Evolutionary conservation across 2,888 invertebrate species (phyloP).

Genomic region (Carpatolechia fugitivella): DNA sequence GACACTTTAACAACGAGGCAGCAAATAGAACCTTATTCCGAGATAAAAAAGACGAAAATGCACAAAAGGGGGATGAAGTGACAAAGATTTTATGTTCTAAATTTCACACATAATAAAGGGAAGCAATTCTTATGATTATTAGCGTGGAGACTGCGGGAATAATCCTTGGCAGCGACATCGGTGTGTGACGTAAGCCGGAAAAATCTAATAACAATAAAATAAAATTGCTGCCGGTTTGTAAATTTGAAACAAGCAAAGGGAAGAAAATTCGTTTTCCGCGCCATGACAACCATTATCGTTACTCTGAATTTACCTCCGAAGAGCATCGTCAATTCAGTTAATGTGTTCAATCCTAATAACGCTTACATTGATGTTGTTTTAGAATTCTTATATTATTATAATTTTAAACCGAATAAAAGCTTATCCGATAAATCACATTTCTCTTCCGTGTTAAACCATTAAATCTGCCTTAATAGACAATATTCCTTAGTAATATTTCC

Average conservation of each 20-base stretch:
- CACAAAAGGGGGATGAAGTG: conserved; percentile 32
- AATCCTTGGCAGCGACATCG: conserved; percentile 71
- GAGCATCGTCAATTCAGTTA: conserved; percentile 50
- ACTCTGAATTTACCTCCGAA: conserved; percentile 69
- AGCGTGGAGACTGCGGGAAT: conserved; percentile 74
- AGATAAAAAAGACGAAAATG: conserved; percentile 33
- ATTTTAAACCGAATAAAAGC: conserved; percentile 20
- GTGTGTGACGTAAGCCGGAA: conserved; percentile 77
- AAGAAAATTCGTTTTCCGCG: conserved; percentile 72
- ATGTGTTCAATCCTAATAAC: conserved; percentile 41
- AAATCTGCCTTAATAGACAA: conserved; percentile 64
- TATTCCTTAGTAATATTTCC: conserved; percentile 70
- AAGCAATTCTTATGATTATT: conserved; percentile 79
- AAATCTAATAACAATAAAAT: conserved; percentile 80
- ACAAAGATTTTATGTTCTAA: conserved; percentile 65
- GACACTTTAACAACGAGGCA: conserved; percentile 32
- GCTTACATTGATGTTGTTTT: conserved; percentile 1
- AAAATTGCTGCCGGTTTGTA: conserved; percentile 77
- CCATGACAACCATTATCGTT: conserved; percentile 73
- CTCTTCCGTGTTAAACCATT: conserved; percentile 32
- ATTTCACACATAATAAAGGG: conserved; percentile 78
- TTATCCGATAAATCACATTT: conserved; percentile 28
- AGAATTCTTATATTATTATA: not conserved
- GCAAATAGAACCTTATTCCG: conserved; percentile 47
- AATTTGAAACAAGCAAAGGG: conserved; percentile 71